Evolutionary conservation across 2,888 invertebrate species (phyloP).

Genomic region (Loripinus fragilis): DNA sequence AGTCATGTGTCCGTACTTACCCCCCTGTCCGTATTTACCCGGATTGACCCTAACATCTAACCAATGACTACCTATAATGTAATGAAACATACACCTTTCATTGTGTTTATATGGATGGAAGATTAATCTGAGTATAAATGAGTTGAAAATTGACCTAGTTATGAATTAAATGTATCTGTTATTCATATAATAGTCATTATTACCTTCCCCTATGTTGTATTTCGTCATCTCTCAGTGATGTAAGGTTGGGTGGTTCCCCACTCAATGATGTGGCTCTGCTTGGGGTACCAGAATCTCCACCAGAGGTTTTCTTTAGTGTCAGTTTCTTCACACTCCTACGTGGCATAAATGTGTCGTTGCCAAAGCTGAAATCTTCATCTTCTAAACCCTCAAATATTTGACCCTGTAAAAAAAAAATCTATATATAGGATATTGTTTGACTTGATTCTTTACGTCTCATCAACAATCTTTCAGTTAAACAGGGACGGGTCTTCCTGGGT

Average conservation of each 20-base stretch:
- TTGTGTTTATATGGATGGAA: too few relatives aligned
- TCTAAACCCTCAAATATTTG: conserved; percentile 93
- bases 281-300: conserved; percentile 55
- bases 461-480: too few relatives aligned
- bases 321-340: conserved; percentile 88
- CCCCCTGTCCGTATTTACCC: too few relatives aligned
- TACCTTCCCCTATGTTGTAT: conserved; percentile 41
- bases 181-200: background rate
- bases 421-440: background rate
- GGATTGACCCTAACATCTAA: too few relatives aligned
- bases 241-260: conserved; percentile 58
- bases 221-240: conserved; percentile 57
- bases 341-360: conserved; percentile 84
- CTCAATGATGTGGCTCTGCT: conserved; percentile 67
- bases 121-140: too few relatives aligned
- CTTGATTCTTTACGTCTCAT: background rate
- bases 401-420: conserved; percentile 56
- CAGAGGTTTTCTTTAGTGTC: conserved; percentile 85
- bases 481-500: too few relatives aligned
- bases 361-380: conserved; percentile 86
- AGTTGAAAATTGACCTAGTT: too few relatives aligned
- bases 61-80: too few relatives aligned
- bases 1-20: too few relatives aligned
- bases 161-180: too few relatives aligned
- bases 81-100: too few relatives aligned